A percentile compares a stretch with the other conserved stretches of the same genome.
These are phyloP conservation scores for Tetrapedia diversipes DNA, from an alignment of 2,888 invertebrate species.

Conservation along the genomic window DNA sequence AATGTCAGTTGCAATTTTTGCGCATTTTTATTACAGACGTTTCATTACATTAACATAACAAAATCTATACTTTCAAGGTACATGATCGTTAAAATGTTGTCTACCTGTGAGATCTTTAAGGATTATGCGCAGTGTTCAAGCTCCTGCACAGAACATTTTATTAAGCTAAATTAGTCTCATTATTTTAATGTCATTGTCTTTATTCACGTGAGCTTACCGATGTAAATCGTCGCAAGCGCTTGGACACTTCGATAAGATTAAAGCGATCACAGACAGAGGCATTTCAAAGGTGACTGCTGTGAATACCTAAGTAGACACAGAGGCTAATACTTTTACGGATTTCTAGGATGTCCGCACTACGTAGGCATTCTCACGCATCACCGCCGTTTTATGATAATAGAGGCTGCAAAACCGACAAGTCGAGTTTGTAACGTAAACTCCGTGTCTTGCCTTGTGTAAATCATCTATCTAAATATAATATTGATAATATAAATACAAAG, in stretches of 20 bases:
- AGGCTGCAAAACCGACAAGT: conserved; percentile 70
- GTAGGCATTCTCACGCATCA: conserved; percentile 69
- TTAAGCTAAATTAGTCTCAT: conserved; percentile 68
- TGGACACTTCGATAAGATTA: conserved; percentile 76
- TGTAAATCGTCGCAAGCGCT: conserved; percentile 72
- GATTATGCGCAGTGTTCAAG: conserved; percentile 79
- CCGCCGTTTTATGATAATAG: conserved; percentile 64
- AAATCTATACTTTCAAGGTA: conserved; percentile 83
- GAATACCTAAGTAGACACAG: conserved; percentile 68
- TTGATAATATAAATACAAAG: conserved; percentile 51
- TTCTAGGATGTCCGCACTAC: conserved; percentile 68
- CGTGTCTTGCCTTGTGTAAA: conserved; percentile 62
- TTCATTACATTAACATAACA: conserved; percentile 82
- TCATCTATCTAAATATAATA: conserved; percentile 59
- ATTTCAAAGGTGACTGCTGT: conserved; percentile 70
- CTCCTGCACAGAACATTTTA: conserved; percentile 67
- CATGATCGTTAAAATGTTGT: conserved; percentile 81
- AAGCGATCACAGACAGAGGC: conserved; percentile 79
- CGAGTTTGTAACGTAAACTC: conserved; percentile 73
- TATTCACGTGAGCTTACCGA: conserved; percentile 45
- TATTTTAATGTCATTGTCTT: conserved; percentile 59
- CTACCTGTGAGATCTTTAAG: conserved; percentile 81
- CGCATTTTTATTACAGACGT: conserved; percentile 81
- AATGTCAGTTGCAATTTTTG: conserved; percentile 67
- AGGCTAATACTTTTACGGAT: conserved; percentile 69